Conservation (phyloP, 2,113 vertebrate species). For the Lepidothrix coronata region DNA sequence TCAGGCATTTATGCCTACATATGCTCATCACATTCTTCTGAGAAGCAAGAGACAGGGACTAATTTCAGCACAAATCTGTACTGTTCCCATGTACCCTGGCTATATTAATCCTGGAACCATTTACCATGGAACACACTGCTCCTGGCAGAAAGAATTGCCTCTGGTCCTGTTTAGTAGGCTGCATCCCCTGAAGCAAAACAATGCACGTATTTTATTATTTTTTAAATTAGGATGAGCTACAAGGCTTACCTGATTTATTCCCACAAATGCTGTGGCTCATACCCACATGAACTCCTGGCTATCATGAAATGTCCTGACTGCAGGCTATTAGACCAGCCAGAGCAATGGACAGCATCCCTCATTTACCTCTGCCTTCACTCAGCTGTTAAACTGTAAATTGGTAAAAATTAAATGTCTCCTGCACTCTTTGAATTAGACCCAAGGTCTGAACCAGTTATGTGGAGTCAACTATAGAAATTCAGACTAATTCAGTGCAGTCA, state of each 20-base stretch:
- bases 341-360: not conserved
- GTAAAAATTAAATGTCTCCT: not conserved
- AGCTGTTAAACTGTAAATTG: not conserved
- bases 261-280: not conserved
- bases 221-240: not conserved
- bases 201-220: not conserved
- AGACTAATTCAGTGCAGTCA: not conserved
- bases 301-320: not conserved
- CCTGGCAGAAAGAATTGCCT: not conserved
- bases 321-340: not conserved
- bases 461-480: not conserved
- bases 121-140: not conserved
- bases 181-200: not conserved
- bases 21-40: not conserved
- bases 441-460: not conserved
- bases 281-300: not conserved
- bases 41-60: not conserved
- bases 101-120: conserved; percentile 16
- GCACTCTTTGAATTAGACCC: not conserved
- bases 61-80: not conserved
- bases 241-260: not conserved
- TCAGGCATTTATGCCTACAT: not conserved
- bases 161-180: not conserved
- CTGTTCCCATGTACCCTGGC: not conserved
- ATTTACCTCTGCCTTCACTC: not conserved